These are phyloP conservation scores for Selenia dentaria DNA, from an alignment of 2,888 invertebrate species.

Conservation along the genomic window DNA sequence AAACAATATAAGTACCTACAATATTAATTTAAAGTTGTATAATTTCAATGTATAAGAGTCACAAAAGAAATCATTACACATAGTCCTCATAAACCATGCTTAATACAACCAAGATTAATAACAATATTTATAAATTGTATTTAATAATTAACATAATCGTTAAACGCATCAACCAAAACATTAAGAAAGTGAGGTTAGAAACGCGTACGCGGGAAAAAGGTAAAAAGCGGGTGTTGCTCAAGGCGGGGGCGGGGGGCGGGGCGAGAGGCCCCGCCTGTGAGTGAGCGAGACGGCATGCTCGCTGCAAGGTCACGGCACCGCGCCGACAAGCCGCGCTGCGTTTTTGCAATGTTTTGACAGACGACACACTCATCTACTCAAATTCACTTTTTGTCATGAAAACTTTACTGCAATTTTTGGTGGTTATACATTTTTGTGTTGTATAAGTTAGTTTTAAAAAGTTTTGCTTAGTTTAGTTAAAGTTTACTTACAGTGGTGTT, in stretches of 20 bases:
- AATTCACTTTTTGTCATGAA: constrained; percentile 14
- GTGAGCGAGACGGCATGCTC: constrained; percentile 61
- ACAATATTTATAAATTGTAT: too few relatives aligned
- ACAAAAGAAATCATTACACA: too few relatives aligned
- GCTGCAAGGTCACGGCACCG: constrained; percentile 65
- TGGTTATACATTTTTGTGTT: background rate
- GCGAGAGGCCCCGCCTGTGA: constrained; percentile 56
- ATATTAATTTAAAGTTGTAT: too few relatives aligned
- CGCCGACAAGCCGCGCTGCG: constrained; percentile 24
- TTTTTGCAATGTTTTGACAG: constrained; percentile 59
- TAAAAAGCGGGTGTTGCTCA: constrained; percentile 66
- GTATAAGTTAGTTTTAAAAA: background rate
- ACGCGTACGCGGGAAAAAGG: constrained; percentile 59
- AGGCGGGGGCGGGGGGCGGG: constrained; percentile 81
- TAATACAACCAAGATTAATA: too few relatives aligned
- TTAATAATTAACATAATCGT: constrained; percentile 4
- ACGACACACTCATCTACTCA: constrained; percentile 26
- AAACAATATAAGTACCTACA: too few relatives aligned
- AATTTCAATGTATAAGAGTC: too few relatives aligned
- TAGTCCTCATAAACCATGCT: too few relatives aligned
- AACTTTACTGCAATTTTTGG: constrained; percentile 1
- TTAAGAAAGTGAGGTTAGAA: constrained; percentile 60
- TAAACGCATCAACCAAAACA: constrained; percentile 25
- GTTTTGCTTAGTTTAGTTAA: background rate
- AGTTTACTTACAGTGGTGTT: too few relatives aligned